Conservation (phyloP, 2,113 vertebrate genomes). For the Mixornis gularis region DNA sequence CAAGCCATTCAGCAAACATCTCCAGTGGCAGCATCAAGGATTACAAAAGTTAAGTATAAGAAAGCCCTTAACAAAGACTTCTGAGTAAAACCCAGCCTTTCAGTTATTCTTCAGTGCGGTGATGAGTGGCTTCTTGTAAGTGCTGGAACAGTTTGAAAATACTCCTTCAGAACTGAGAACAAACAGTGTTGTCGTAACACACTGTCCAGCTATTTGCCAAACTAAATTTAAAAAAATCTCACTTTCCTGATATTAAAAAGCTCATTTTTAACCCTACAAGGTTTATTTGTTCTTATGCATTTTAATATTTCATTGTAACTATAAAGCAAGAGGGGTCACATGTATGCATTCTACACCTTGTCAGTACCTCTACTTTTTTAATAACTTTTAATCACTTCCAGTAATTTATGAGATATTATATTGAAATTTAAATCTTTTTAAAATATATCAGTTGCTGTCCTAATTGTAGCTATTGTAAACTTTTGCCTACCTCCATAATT, state of each 20-base stretch:
- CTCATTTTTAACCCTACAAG: neutral
- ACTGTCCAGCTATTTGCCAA: neutral
- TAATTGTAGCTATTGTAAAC: neutral
- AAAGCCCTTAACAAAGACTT: slow-evolving; percentile 29
- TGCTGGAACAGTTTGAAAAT: slow-evolving; percentile 3
- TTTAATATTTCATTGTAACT: neutral
- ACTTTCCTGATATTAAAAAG: neutral
- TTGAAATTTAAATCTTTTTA: neutral
- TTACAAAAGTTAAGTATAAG: neutral
- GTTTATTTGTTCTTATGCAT: neutral
- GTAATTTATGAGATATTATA: neutral
- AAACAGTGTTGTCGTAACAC: neutral
- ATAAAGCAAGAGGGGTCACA: neutral
- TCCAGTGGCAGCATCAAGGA: neutral
- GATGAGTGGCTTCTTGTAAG: slow-evolving; percentile 25
- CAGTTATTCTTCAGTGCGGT: neutral
- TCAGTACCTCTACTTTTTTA: neutral
- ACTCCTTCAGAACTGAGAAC: neutral
- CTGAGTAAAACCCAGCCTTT: slow-evolving; percentile 1
- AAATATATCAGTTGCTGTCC: neutral
- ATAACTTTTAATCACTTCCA: neutral
- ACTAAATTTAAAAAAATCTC: neutral
- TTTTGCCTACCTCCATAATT: neutral
- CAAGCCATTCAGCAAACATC: slow-evolving; percentile 28
- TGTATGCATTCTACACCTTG: neutral